Percentiles rank a stretch among this genome's conserved stretches.
phyloP scores from a whole-genome alignment of 2,113 vertebrate species.

The Damaliscus lunatus region DNA sequence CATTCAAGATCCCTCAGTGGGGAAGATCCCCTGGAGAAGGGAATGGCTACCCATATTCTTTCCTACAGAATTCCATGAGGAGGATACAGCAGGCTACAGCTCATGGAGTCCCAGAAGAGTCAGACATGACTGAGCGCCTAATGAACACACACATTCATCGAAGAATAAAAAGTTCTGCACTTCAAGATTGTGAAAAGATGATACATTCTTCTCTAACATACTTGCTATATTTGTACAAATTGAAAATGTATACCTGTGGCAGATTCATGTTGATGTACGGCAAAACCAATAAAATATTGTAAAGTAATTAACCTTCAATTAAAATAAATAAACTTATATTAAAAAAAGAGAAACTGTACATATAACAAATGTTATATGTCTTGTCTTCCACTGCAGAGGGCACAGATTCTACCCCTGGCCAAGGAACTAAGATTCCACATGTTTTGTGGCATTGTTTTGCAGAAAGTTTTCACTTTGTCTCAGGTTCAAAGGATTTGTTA shows the following conservation, averaged over 20 bases:
- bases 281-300: too few species aligned
- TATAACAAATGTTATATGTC: not conserved
- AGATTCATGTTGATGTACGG: too few species aligned
- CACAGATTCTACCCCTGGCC: not conserved
- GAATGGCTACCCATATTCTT: not conserved
- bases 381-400: not conserved
- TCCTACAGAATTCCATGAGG: not conserved
- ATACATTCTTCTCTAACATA: not conserved
- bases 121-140: not conserved
- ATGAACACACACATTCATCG: not conserved
- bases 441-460: not conserved
- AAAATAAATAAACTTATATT: too few species aligned
- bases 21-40: not conserved
- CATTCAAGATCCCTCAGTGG: not conserved
- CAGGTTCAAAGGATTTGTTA: not conserved
- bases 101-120: not conserved
- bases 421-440: not conserved
- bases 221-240: not conserved
- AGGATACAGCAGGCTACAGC: not conserved
- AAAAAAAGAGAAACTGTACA: too few species aligned
- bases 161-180: not conserved
- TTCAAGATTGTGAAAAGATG: not conserved
- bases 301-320: too few species aligned
- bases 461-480: not conserved
- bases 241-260: too few species aligned